These are phyloP conservation scores for Crotalus viridis DNA, from an alignment of 2,113 vertebrate genomes.

Conservation along the genomic window DNA sequence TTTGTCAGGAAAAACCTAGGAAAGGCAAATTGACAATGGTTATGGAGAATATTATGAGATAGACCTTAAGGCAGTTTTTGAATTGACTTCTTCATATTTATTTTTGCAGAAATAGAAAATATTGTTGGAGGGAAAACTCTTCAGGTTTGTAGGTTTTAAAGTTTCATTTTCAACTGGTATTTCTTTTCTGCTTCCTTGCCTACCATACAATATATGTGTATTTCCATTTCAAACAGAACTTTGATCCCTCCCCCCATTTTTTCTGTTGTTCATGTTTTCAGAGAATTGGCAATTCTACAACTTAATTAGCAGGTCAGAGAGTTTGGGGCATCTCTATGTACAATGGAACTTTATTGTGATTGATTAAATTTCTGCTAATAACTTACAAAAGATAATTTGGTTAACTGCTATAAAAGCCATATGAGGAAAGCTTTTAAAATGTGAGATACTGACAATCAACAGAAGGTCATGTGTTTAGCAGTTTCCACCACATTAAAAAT, in stretches of 20 bases:
- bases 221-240: conserved; percentile 63
- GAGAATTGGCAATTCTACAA: conserved; percentile 57
- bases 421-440: conserved; percentile 43
- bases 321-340: conserved; percentile 48
- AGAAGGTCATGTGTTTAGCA: background rate
- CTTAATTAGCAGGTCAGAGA: conserved; percentile 69
- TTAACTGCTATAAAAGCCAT: conserved; percentile 38
- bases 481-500: background rate
- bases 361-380: conserved; percentile 60
- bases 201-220: conserved; percentile 41
- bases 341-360: conserved; percentile 58
- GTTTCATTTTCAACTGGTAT: conserved; percentile 8
- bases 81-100: background rate
- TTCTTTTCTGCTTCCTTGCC: conserved; percentile 29
- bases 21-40: background rate
- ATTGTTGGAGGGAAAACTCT: background rate
- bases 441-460: background rate
- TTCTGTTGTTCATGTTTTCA: conserved; percentile 60
- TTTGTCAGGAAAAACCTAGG: background rate
- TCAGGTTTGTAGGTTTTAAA: background rate
- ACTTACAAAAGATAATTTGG: conserved; percentile 30
- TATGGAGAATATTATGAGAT: background rate
- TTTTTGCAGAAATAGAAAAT: background rate
- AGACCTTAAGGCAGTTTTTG: background rate
- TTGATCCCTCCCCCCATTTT: conserved; percentile 45